Conservation (phyloP, 2,888 invertebrate genomes). For the Nysson spinosus region DNA sequence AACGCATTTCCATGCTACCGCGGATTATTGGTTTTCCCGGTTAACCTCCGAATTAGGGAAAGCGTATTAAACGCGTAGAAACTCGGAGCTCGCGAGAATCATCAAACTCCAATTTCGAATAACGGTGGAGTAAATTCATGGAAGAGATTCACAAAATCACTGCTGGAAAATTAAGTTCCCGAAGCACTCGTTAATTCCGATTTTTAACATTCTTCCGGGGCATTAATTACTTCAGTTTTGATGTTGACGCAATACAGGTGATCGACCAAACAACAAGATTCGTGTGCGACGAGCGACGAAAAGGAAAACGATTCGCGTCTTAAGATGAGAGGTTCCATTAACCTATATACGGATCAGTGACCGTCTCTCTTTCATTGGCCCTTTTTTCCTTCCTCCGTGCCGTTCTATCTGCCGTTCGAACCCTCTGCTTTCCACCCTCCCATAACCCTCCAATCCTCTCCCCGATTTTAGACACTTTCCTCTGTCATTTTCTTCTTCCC, state of each 20-base stretch:
- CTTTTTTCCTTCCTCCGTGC: background rate
- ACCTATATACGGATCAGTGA: conserved; percentile 2
- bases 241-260: background rate
- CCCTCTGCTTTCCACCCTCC: no score
- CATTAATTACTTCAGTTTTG: background rate
- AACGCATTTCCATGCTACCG: no score
- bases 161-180: background rate
- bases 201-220: background rate
- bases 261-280: background rate
- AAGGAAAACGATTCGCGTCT: conserved; percentile 12
- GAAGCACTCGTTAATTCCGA: background rate
- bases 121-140: no score
- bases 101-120: no score
- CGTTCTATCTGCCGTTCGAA: no score
- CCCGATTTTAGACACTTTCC: background rate
- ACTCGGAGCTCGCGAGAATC: no score
- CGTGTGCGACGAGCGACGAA: conserved; percentile 8
- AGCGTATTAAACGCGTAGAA: no score
- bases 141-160: no score
- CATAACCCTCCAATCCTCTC: no score
- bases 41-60: no score
- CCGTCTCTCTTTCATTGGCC: background rate
- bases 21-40: no score
- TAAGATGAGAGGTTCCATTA: conserved; percentile 13
- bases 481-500: conserved; percentile 24